Conservation (phyloP, 2,888 invertebrate species). For the Eubasilissa splendida region DNA sequence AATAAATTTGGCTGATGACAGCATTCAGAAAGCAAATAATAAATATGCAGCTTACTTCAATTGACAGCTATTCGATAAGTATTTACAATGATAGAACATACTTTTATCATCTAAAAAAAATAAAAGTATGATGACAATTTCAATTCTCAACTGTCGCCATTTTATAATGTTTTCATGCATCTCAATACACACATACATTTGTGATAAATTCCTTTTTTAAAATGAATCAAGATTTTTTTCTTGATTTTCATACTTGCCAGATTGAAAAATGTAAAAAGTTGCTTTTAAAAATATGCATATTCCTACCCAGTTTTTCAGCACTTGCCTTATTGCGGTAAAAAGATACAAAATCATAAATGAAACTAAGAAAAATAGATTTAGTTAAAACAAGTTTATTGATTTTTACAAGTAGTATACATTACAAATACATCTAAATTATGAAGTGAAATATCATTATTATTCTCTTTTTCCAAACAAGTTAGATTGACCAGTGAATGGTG, state of each 20-base stretch:
- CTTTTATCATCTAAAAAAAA: too few relatives aligned
- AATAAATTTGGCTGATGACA: too few relatives aligned
- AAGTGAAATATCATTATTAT: not conserved
- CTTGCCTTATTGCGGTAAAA: not conserved
- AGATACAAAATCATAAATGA: slow-evolving; percentile 17
- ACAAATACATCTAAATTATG: slow-evolving; percentile 5
- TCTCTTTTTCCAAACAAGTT: not conserved
- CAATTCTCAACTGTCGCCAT: too few relatives aligned
- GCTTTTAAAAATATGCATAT: slow-evolving; percentile 2
- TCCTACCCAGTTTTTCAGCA: not conserved
- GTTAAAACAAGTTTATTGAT: slow-evolving; percentile 28
- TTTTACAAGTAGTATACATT: slow-evolving; percentile 6
- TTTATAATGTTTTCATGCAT: too few relatives aligned
- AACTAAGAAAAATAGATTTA: slow-evolving; percentile 28
- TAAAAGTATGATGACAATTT: too few relatives aligned
- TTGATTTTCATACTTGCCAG: not conserved
- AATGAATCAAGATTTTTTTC: not conserved
- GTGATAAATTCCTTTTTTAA: not conserved
- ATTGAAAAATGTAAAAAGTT: slow-evolving; percentile 10
- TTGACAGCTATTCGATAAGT: too few relatives aligned
- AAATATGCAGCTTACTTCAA: too few relatives aligned
- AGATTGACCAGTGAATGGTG: not conserved
- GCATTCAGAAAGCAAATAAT: too few relatives aligned
- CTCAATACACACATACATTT: not conserved
- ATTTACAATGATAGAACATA: too few relatives aligned